phyloP scores from a whole-genome alignment of 2,113 vertebrate species.

The Brachionichthys hirsutus region DNA sequence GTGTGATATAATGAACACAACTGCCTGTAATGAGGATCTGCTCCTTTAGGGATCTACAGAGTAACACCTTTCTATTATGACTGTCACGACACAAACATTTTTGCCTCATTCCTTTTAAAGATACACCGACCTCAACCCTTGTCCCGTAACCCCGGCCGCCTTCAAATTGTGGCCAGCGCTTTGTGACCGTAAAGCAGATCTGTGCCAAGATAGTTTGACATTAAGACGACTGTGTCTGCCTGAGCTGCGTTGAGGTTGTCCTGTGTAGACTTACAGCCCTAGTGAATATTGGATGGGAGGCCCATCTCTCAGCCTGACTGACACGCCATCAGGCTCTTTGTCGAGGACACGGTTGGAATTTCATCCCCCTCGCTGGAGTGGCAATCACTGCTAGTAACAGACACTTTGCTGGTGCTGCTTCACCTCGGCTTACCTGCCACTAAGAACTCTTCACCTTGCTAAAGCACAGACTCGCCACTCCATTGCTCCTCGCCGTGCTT shows the following conservation, averaged over 20 bases:
- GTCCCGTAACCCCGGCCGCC: slow-evolving; percentile 35
- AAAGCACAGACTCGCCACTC: slow-evolving; percentile 15
- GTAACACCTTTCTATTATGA: too few species aligned
- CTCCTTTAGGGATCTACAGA: too few species aligned
- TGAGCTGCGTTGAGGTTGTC: slow-evolving; percentile 53
- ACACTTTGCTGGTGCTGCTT: slow-evolving; percentile 55
- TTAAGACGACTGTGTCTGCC: slow-evolving; percentile 54
- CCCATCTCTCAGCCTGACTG: slow-evolving; percentile 77
- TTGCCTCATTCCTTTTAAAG: too few species aligned
- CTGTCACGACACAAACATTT: too few species aligned
- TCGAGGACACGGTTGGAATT: slow-evolving; percentile 78
- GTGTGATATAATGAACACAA: too few species aligned
- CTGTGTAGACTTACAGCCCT: slow-evolving; percentile 75
- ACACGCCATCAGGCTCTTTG: slow-evolving; percentile 75
- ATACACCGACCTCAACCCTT: slow-evolving; percentile 29
- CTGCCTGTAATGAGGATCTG: too few species aligned
- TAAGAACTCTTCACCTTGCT: slow-evolving; percentile 45
- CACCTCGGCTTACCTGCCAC: slow-evolving; percentile 74
- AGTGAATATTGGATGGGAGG: slow-evolving; percentile 82
- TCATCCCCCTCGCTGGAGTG: slow-evolving; percentile 65
- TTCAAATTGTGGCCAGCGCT: slow-evolving; percentile 47
- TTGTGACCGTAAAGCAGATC: slow-evolving; percentile 61
- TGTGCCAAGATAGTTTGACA: slow-evolving; percentile 40
- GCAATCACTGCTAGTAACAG: slow-evolving; percentile 75
- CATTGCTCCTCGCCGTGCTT: slow-evolving; percentile 9